A percentile compares a stretch with the other conserved stretches of the same genome.
Evolutionary conservation across 2,113 vertebrate species (phyloP).

Genomic region (Pongo pygmaeus): DNA sequence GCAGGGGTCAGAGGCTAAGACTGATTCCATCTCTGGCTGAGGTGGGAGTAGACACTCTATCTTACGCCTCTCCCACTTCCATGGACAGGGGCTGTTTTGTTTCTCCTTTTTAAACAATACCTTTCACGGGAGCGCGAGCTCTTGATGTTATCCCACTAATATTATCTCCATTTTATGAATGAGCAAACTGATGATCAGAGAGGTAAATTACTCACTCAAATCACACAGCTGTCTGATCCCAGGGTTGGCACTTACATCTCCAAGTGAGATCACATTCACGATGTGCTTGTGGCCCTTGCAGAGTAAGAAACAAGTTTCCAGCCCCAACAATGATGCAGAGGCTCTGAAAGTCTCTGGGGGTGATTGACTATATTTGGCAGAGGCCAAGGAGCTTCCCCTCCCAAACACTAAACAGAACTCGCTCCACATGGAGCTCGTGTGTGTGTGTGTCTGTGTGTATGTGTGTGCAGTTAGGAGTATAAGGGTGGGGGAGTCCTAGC

Average conservation of each 20-base stretch:
- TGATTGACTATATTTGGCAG: neutral
- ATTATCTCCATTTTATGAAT: neutral
- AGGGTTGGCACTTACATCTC: neutral
- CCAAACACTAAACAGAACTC: neutral
- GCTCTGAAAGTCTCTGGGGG: neutral
- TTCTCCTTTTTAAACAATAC: neutral
- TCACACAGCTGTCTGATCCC: neutral
- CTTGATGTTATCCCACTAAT: no score
- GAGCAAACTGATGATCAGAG: neutral
- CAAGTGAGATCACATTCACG: neutral
- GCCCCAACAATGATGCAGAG: neutral
- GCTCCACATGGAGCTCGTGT: neutral
- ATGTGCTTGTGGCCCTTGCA: neutral
- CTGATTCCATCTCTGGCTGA: neutral
- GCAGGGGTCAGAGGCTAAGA: neutral
- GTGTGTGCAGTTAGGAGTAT: neutral
- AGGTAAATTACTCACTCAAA: neutral
- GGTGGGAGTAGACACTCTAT: no score
- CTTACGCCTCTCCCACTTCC: neutral
- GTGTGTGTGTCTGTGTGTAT: neutral
- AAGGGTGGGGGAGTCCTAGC: neutral
- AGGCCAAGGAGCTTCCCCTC: neutral
- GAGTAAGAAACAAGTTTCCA: neutral
- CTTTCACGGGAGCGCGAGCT: accelerated
- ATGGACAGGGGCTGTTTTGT: neutral